Conservation (phyloP, 2,888 invertebrate species). For the Andrena minutula region DNA sequence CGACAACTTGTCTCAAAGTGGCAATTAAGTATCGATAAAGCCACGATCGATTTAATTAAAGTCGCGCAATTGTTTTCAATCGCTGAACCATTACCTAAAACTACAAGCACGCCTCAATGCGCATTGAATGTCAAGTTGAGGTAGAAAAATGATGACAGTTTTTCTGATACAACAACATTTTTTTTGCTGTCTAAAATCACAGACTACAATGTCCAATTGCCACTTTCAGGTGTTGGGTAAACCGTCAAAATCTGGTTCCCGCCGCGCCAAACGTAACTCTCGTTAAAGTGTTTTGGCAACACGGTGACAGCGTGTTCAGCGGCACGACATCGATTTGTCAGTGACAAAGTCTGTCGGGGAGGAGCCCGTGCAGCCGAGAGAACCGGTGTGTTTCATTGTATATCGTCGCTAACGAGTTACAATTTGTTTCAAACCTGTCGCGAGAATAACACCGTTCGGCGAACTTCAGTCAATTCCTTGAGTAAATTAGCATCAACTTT, state of each 20-base stretch:
- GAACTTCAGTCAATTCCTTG: slow-evolving; percentile 62
- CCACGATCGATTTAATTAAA: slow-evolving; percentile 20
- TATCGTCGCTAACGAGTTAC: slow-evolving; percentile 62
- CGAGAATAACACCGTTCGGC: slow-evolving; percentile 60
- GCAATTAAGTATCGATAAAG: slow-evolving; percentile 36
- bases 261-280: slow-evolving; percentile 42
- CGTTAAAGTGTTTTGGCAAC: slow-evolving; percentile 77
- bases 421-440: slow-evolving; percentile 68
- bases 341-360: slow-evolving; percentile 62
- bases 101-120: background rate
- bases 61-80: slow-evolving; percentile 14
- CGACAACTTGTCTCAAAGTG: slow-evolving; percentile 33
- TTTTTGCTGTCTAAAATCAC: background rate
- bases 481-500: slow-evolving; percentile 66
- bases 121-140: background rate
- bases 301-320: slow-evolving; percentile 69
- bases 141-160: background rate
- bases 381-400: slow-evolving; percentile 60
- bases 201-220: no score
- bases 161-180: background rate
- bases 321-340: slow-evolving; percentile 77
- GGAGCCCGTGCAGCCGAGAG: slow-evolving; percentile 19
- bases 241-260: slow-evolving; percentile 21
- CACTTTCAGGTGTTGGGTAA: slow-evolving; percentile 1
- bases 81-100: slow-evolving; percentile 2